Percentiles rank a stretch among this genome's conserved stretches.
These are phyloP conservation scores for Hydropotes inermis DNA, from an alignment of 2,113 vertebrate genomes.

Conservation along the genomic window DNA sequence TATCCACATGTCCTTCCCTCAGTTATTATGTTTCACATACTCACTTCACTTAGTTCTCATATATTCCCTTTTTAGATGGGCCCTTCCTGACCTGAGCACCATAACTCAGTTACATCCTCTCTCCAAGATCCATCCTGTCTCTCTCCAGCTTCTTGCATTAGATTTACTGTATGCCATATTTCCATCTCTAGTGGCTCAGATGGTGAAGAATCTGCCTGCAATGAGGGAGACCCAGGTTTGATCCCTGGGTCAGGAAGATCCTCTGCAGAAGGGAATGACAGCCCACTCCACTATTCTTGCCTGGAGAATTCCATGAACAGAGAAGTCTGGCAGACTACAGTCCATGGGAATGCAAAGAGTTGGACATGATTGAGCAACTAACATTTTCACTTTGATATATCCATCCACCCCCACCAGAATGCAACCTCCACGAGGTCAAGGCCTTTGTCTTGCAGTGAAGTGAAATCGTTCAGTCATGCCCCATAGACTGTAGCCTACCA, in stretches of 20 bases:
- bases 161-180: background rate
- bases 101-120: background rate
- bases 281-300: background rate
- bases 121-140: background rate
- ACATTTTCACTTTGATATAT: background rate
- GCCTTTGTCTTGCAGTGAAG: background rate
- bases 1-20: background rate
- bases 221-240: background rate
- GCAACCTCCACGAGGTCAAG: accelerated
- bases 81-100: background rate
- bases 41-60: background rate
- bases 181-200: background rate
- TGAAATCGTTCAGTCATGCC: background rate
- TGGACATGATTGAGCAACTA: background rate
- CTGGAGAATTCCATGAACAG: background rate
- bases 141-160: background rate
- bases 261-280: background rate
- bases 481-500: background rate
- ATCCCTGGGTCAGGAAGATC: background rate
- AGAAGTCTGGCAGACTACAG: background rate
- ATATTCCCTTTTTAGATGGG: background rate
- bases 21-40: background rate
- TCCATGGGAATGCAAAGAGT: background rate
- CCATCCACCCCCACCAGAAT: background rate
- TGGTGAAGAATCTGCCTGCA: background rate